Conservation (phyloP, 2,797 vertebrate genomes). For the Sebastolobus altivelis region DNA sequence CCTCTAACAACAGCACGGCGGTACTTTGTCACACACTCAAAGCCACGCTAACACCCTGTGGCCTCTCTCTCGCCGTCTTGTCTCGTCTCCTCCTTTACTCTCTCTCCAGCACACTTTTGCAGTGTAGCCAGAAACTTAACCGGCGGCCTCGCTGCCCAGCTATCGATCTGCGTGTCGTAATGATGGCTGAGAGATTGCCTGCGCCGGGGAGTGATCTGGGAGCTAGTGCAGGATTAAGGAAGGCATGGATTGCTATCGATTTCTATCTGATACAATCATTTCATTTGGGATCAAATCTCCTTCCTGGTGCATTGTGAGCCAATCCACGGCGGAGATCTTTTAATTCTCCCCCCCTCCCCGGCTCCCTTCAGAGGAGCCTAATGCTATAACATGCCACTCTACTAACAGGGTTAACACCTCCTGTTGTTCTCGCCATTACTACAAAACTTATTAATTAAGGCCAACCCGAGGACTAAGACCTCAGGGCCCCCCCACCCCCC, state of each 20-base stretch:
- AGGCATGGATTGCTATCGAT: slow-evolving; percentile 87
- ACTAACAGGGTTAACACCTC: slow-evolving; percentile 82
- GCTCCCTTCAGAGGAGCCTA: slow-evolving; percentile 55
- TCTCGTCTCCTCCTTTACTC: slow-evolving; percentile 48
- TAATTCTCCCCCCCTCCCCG: slow-evolving; percentile 70
- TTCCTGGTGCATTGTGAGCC: slow-evolving; percentile 77
- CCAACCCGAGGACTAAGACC: slow-evolving; percentile 62
- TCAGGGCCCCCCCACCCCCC: slow-evolving; percentile 55
- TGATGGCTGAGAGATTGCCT: slow-evolving; percentile 87
- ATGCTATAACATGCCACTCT: slow-evolving; percentile 71
- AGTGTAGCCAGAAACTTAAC: slow-evolving; percentile 77
- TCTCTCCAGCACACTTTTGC: slow-evolving; percentile 57
- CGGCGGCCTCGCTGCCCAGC: slow-evolving; percentile 62
- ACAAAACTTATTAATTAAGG: slow-evolving; percentile 85
- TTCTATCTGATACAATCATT: slow-evolving; percentile 90
- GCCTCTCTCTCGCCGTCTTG: slow-evolving; percentile 66
- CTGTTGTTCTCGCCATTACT: slow-evolving; percentile 79
- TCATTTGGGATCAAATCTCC: slow-evolving; percentile 86
- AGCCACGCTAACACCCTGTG: slow-evolving; percentile 56
- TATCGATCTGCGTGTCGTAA: slow-evolving; percentile 83
- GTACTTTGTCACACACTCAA: slow-evolving; percentile 67
- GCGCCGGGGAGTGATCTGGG: slow-evolving; percentile 81
- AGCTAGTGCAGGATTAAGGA: slow-evolving; percentile 84
- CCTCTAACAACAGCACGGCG: slow-evolving; percentile 62
- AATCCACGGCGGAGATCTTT: slow-evolving; percentile 81